Base-by-base conservation (phyloP, 2,888 invertebrate species). In the Boloria selene region DNA sequence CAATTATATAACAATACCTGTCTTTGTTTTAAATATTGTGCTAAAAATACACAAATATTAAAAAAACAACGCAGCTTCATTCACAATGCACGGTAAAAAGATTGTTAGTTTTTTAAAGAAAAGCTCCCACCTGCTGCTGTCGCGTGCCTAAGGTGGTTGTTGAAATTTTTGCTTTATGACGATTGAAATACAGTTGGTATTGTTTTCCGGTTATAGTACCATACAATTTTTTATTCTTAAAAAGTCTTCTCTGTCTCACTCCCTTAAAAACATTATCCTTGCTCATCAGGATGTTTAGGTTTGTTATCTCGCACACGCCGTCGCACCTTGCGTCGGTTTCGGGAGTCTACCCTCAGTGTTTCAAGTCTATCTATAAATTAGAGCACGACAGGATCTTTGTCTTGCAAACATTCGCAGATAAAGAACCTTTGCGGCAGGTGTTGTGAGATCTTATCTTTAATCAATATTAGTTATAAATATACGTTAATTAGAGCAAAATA, bases 281-380 rank as follows among this genome's bases (percentile, higher is more conserved):
- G 80, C 86, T 83, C 76, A 75, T 78, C 85, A 86, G 88, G 90
- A 90, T 89, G 91, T 91, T 90, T 88, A 84, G 83, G 82, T 81
- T 79, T 83, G 85, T 89, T 90, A 90, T 91, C 90, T 85, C 80
- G 89, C 89, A 86, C 90, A 86, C 89, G 90, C 87, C 83, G 82
- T 74, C 74, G 83, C 90, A 89, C 90, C 90, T 89, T 89, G 88
- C 85, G 75, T 73, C 72, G 69, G 73, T 74, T 77, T 77, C 82
- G 77, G 83, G 76, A 81, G 83, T 80, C 77, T 74, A 71, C 79
- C 78, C 80, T 76, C 75, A 59, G 51, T 79, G 80, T 84, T 84
- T 79, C 79, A 77, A 73, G 76, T 45, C 75, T 79, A 81, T 82
- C 84, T 82, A 86, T 89, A 86, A 87, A 87, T 87, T 86, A 85